Conservation (phyloP, 1,140 invertebrate species). For the Aporrectodea caliginosa region DNA sequence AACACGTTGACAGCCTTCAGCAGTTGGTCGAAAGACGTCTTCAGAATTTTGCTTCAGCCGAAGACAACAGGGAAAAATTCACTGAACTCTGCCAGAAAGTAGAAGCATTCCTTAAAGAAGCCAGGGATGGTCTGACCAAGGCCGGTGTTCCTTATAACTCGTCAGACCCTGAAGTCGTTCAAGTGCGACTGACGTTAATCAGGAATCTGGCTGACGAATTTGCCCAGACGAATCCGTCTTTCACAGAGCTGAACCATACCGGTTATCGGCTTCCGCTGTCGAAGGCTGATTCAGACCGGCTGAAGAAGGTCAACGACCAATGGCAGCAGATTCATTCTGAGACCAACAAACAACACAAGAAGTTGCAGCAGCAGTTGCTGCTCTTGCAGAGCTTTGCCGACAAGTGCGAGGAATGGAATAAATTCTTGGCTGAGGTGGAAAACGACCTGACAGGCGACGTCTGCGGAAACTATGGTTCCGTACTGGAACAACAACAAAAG, state of each 20-base stretch:
- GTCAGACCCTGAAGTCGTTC: neutral
- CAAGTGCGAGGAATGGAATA: neutral
- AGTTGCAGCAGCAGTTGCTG: neutral
- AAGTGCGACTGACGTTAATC: neutral
- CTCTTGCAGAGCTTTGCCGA: neutral
- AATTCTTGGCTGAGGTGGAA: neutral
- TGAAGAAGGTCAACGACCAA: neutral
- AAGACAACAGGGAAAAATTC: neutral
- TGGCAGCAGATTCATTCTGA: neutral
- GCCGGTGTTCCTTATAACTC: neutral
- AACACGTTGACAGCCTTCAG: neutral
- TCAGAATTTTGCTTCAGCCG: neutral
- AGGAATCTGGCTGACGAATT: neutral
- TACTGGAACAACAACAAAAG: neutral
- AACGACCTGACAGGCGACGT: neutral
- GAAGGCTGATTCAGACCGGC: neutral
- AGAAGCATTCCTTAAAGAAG: neutral
- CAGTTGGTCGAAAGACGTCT: neutral
- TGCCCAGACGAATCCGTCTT: neutral
- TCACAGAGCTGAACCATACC: neutral
- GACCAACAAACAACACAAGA: neutral
- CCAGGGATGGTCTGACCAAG: neutral
- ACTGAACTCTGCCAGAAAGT: neutral
- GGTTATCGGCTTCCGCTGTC: neutral
- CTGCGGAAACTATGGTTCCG: neutral